A percentile compares a stretch with the other conserved stretches of the same genome.
Evolutionary conservation across 2,888 invertebrate species (phyloP).

Genomic region (Yponomeuta malinellus): DNA sequence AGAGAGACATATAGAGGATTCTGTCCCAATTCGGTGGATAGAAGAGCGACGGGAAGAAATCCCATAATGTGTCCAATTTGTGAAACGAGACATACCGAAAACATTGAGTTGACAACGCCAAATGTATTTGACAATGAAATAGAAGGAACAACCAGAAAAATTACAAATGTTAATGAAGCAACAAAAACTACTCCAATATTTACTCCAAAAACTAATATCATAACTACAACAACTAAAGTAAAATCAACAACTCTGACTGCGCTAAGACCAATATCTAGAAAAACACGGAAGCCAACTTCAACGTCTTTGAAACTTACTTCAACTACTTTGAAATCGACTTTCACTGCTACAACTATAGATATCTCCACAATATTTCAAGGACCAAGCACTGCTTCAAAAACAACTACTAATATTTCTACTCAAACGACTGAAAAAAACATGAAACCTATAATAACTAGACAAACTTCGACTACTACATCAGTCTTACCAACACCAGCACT

Average conservation of each 20-base stretch:
- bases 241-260: background rate
- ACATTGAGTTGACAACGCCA: background rate
- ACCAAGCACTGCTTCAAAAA: background rate
- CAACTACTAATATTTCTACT: no score
- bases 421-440: no score
- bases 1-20: constrained; percentile 35
- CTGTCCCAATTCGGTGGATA: constrained; percentile 25
- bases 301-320: background rate
- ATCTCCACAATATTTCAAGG: background rate
- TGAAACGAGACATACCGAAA: background rate
- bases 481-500: background rate
- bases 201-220: background rate
- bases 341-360: background rate
- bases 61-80: background rate
- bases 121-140: background rate
- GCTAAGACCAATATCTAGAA: no score
- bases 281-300: background rate
- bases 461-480: no score
- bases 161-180: background rate
- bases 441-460: no score
- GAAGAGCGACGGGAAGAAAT: background rate
- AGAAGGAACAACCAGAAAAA: background rate
- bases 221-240: background rate
- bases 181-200: background rate
- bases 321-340: background rate